phyloP scores from a whole-genome alignment of 1,140 invertebrate genomes.

The Dreissena polymorpha region DNA sequence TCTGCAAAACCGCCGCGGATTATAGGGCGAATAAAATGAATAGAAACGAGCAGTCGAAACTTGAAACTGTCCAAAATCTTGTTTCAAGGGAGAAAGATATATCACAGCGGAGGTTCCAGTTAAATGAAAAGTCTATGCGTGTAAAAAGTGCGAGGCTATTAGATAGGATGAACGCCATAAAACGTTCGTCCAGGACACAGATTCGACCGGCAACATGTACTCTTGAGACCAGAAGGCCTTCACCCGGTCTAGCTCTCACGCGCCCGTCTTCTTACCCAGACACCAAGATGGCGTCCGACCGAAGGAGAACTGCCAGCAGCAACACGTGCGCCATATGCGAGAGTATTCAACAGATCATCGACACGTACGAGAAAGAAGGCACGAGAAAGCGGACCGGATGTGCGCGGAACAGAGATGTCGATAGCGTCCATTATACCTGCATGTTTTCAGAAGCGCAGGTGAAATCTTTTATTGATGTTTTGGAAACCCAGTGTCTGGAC shows the following conservation, averaged over 20 bases:
- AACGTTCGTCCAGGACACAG: neutral
- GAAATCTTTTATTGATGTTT: constrained; percentile 26
- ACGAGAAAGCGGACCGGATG: neutral
- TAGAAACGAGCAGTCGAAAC: constrained; percentile 39
- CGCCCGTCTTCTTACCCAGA: neutral
- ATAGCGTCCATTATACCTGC: constrained; percentile 16
- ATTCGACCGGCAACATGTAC: no score
- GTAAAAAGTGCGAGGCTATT: constrained; percentile 35
- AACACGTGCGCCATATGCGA: constrained; percentile 21
- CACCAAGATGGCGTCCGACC: neutral
- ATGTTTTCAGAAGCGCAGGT: constrained; percentile 47
- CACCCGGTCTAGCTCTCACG: no score
- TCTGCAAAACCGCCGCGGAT: constrained; percentile 50
- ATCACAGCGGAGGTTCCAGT: constrained; percentile 12
- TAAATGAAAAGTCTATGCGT: constrained; percentile 26
- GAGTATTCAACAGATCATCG: constrained; percentile 36
- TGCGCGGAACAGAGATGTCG: neutral
- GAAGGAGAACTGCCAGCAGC: neutral
- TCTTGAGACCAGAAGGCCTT: no score
- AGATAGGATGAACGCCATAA: neutral
- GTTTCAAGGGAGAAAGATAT: constrained; percentile 47
- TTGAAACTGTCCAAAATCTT: constrained; percentile 9
- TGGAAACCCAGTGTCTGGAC: constrained; percentile 34
- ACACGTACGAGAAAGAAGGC: constrained; percentile 28
- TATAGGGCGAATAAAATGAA: constrained; percentile 50